Base-by-base conservation (phyloP, 2,888 invertebrate genomes). In the Charanyca ferruginea region DNA sequence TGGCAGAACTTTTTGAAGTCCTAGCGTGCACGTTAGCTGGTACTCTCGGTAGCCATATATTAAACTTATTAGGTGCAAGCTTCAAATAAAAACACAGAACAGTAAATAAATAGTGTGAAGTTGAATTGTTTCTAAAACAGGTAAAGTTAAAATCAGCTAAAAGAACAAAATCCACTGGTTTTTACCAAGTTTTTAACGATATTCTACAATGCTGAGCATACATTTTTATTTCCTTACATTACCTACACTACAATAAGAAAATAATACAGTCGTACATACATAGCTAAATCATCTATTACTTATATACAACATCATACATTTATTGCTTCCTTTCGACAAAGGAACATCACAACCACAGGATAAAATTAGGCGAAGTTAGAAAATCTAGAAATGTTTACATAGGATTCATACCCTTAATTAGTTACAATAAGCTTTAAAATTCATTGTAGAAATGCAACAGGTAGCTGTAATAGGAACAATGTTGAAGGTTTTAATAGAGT, bases 271-370 rank as follows among this genome's bases (percentile, higher is more conserved):
- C 65, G 18, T 41, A 62, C 52, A 58, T 63, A 66, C 18, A 42
- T 35, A 59, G 32, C 58, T 52, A 59, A 20, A 47, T 57, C 25
- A 47, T 61, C 41, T 48, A 47, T 45, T 47, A 77, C 59, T 25
- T 77, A 79, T 83, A 63, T 82, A 83, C 76, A 78, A 63, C 53
- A 35, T 42, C 45, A 69, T 61, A 61, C 61, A 69, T 59, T 76
- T 84, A 84, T 84, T 82, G 80, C 84, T 81, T 72, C 63, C 73
- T 62, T 64, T 73, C 32, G 35, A 62, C 77, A 82, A 66, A 71
- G 66, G 72, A 80, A 79, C 48, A 53, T 90, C 90, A 90, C 90
- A 90, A 90, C 90, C 90, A 85, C 85, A 83, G 74, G 86, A 84
- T 78, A 77, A 80, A 81, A 79, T 80, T 73, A 76, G 55, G 16